These are phyloP conservation scores for Erynnis tages DNA, from an alignment of 2,888 invertebrate genomes.

Conservation along the genomic window DNA sequence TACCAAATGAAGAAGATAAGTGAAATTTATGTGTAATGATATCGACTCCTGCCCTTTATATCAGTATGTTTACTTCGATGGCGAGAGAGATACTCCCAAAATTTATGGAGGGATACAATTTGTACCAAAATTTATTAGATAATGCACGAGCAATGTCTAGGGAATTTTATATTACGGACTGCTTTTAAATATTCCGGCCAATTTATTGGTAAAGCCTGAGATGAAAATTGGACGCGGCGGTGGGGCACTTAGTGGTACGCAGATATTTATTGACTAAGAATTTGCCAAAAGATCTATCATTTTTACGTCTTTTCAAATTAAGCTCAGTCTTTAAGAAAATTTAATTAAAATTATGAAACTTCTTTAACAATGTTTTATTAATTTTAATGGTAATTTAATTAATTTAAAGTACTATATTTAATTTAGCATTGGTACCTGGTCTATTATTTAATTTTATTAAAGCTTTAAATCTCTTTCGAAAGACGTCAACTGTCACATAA, in stretches of 20 bases:
- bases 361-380: no score
- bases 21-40: conserved; percentile 73
- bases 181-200: conserved; percentile 17
- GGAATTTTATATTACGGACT: conserved; percentile 22
- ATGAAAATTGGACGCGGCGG: conserved; percentile 10
- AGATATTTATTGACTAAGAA: conserved; percentile 19
- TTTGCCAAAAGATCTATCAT: conserved; percentile 12
- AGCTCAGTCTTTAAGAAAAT: neutral
- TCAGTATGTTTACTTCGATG: conserved; percentile 68
- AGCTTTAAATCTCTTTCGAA: no score
- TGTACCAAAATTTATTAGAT: conserved; percentile 27
- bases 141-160: conserved; percentile 21
- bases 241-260: conserved; percentile 17
- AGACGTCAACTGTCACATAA: no score
- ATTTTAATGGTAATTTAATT: no score
- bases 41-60: conserved; percentile 67
- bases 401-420: no score
- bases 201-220: conserved; percentile 12
- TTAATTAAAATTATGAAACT: no score
- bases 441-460: no score
- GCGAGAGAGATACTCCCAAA: conserved; percentile 48
- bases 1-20: conserved; percentile 66
- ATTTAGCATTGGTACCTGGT: no score
- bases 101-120: conserved; percentile 30
- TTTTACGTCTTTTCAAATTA: conserved; percentile 12